These are phyloP conservation scores for Eupeodes luniger DNA, from an alignment of 2,888 invertebrate species.

Conservation along the genomic window DNA sequence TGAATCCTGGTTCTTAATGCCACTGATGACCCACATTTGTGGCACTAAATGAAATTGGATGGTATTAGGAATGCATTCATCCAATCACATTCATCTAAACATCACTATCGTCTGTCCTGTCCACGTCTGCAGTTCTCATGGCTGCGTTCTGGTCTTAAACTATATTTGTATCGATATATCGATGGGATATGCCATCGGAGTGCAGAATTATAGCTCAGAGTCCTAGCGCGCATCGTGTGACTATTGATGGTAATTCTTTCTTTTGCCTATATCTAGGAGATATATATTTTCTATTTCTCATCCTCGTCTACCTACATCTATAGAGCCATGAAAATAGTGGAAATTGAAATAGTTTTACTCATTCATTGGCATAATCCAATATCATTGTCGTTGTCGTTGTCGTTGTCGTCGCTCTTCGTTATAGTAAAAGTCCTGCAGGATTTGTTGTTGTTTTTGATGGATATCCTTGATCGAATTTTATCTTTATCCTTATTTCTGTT, in stretches of 20 bases:
- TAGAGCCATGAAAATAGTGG: constrained; percentile 36
- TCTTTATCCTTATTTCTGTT: constrained; percentile 29
- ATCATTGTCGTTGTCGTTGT: constrained; percentile 38
- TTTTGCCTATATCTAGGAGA: background rate
- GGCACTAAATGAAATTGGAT: constrained; percentile 73
- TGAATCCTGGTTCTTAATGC: constrained; percentile 63
- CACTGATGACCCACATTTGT: constrained; percentile 75
- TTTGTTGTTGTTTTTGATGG: constrained; percentile 29
- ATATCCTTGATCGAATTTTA: constrained; percentile 39
- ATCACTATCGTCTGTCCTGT: background rate
- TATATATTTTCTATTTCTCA: background rate
- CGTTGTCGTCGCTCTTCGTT: background rate
- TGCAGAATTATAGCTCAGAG: constrained; percentile 27
- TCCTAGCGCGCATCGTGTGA: constrained; percentile 19
- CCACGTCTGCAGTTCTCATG: background rate
- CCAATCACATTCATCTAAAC: constrained; percentile 41
- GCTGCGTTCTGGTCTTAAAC: constrained; percentile 8
- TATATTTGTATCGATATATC: background rate
- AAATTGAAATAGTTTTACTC: constrained; percentile 76
- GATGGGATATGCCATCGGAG: background rate
- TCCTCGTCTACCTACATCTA: background rate
- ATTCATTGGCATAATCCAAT: constrained; percentile 76
- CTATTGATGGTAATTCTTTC: constrained; percentile 19
- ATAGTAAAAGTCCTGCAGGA: constrained; percentile 6
- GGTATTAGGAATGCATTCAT: constrained; percentile 59